Base-by-base conservation (phyloP, 1,140 invertebrate species). In the Trichogramma pretiosum region DNA sequence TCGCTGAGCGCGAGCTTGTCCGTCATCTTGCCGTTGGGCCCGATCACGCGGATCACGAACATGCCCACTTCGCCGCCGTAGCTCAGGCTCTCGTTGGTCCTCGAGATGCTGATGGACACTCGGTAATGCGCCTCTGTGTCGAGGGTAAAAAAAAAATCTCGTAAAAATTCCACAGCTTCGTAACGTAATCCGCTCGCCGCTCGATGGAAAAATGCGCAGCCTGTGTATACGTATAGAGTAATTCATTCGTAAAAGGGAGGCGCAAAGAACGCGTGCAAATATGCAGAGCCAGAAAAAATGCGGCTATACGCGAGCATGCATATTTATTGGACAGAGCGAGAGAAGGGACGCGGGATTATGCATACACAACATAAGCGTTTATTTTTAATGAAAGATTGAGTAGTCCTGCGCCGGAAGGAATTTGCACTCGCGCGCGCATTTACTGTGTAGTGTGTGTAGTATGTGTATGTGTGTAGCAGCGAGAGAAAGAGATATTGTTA, bases 41-140 rank as follows among this genome's bases (percentile, higher is more conserved):
- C 81, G n/a, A 84, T 75, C 2, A 87, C 67, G 1, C 77, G 77
- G 13, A 90, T 68, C 2, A 77, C 72, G 36, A 87, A 75, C 48
- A 76, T 78, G 2, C 88, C 87, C 0, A 88, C 77, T 60, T 90
- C 87, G 0, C 87, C 85, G 1, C 85, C 85, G 56, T 89, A 83
- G 33, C 34, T 47, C 37, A 75, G 60, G 57, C 85, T 88, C 55
- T 82, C 81, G 14, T 77, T 70, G 1, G 83, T 81, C 45, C 80
- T 80, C 0, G 87, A 87, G 22, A 89, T 80, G 28, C 79, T 80
- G 24, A 89, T 72, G 0, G 76, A 80, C 2, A 90, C 72, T 57
- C 79, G 77, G 53, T 89, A 89, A 60, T 91, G 85, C 8, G 75
- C 77, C 42, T 76, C 85, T 87, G 65, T 48, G 13, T 23, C 16